Base-by-base conservation (phyloP, 2,888 invertebrate genomes). In the Onthophagus sagittarius region DNA sequence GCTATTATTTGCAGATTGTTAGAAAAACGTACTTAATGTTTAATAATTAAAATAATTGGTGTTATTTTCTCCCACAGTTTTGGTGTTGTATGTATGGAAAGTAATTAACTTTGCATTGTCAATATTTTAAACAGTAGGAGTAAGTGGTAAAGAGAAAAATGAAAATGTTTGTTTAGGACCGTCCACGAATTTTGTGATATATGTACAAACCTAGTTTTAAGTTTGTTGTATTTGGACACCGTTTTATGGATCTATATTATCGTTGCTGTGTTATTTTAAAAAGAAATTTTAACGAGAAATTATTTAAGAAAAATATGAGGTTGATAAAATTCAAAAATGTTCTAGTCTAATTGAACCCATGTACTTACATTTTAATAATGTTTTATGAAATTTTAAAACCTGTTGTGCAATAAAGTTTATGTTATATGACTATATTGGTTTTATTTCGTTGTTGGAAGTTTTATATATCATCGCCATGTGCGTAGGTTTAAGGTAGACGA, bases 51-150 rank as follows among this genome's bases (percentile, higher is more conserved):
- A 53, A 53, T 67, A 23, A 67, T 67, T 5, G 23, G n/a, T 67
- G 67, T 71, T 71, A 53, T 71, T 71, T 71, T 23, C 39, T 72
- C 64, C 39, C 39, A 14, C 72, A 72, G 72, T 72, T 72, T 32
- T 72, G 72, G 72, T 39, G 13, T 65, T 72, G 39, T 64, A 72
- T 65, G 15, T 67, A 64, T 72, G 72, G 72, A 64, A 53, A 65
- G 64, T 64, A 64, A 65, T 65, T 13, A 67, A 11, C 39, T 72
- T 72, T 72, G 67, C 67, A 23, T 67, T 9, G 67, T 31, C 31
- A 67, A 67, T 67, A 67, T 67, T 67, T 67, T 67, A 67, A 23
- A 23, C 23, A 15, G n/a, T 67, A 67, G 67, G 11, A 53, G 67
- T 67, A 67, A 67, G 67, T 67, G 67, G 23, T 67, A 23, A 67